Base-by-base conservation (phyloP, 2,797 vertebrate genomes). In the Notoglanidium macrostoma region DNA sequence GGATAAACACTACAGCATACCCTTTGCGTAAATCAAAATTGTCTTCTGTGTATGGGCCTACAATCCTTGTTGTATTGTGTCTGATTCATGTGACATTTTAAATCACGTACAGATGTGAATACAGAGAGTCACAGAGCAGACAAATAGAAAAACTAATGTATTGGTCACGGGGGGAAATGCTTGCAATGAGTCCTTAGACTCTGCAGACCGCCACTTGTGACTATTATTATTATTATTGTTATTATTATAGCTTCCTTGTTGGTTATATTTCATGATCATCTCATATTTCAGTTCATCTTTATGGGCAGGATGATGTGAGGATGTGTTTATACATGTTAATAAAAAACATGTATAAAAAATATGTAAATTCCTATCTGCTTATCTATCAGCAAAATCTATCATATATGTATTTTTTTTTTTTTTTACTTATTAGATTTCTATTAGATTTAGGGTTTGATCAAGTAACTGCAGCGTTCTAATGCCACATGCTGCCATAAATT, bases 91-190 rank as follows among this genome's bases (percentile, higher is more conserved):
- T 29, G 70, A 67, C 76, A 19, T 87, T 86, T 72, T 35, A 57
- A 86, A 85, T 86, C 88, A 80, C 74, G 65, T 85, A 67, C 83
- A 77, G 59, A 19, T 19, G n/a, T 59, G 59, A 63, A 49, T 11
- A 83, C 44, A 85, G n/a, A 79, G 17, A 12, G 79, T 80, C 73
- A 90, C 8, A 10, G 51, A 86, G 65, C n/a, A 77, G 59, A 77
- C 26, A 91, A 40, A 32, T 49, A 55, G 29, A 91, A 85, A 83
- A 74, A 70, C 23, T 90, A 78, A 96, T 96, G 95, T 55, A 77
- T 19, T 77, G 26, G 2, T 26, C n/a, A 29, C 26, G 29, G n/a
- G 40, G 40, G 73, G n/a, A 14, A 54, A 49, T 54, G 17, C 54
- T 51, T 51, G 49, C 7, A 3, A 76, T 29, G n/a, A 17, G 49